Conservation (phyloP, 2,888 invertebrate genomes). For the Melanargia galathea region DNA sequence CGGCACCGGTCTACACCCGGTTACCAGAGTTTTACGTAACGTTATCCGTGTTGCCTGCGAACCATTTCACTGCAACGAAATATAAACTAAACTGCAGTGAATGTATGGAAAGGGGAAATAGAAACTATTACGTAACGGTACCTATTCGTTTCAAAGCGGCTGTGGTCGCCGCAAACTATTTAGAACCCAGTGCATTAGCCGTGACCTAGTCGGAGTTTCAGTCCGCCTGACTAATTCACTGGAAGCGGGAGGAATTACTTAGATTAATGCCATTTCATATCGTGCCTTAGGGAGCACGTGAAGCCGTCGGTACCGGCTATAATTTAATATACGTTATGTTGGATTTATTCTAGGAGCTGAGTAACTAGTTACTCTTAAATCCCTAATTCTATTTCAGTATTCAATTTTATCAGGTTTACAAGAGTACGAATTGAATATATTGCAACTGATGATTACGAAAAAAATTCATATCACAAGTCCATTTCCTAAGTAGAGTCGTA, state of each 20-base stretch:
- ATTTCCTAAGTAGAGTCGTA: no score
- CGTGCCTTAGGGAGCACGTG: neutral
- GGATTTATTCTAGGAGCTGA: neutral
- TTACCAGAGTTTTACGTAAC: neutral
- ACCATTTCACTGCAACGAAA: neutral
- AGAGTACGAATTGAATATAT: no score
- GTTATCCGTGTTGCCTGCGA: neutral
- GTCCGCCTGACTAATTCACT: constrained; percentile 3
- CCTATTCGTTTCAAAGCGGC: constrained; percentile 13
- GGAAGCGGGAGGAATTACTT: neutral
- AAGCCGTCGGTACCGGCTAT: neutral
- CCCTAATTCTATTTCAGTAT: no score
- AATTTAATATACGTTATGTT: neutral
- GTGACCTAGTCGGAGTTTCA: constrained; percentile 1
- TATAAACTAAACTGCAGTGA: constrained; percentile 13
- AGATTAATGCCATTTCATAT: constrained; percentile 2
- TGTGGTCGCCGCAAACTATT: constrained; percentile 1
- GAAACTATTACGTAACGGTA: constrained; percentile 11
- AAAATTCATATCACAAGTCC: no score
- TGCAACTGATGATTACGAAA: no score
- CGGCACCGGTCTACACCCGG: no score
- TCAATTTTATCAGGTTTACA: no score
- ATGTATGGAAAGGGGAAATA: constrained; percentile 17
- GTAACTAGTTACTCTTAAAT: no score
- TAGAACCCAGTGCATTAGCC: constrained; percentile 2